Percentiles rank a stretch among this genome's conserved stretches.
Conservation (phyloP, 2,113 vertebrate species). For the Varanus salvator region DNA sequence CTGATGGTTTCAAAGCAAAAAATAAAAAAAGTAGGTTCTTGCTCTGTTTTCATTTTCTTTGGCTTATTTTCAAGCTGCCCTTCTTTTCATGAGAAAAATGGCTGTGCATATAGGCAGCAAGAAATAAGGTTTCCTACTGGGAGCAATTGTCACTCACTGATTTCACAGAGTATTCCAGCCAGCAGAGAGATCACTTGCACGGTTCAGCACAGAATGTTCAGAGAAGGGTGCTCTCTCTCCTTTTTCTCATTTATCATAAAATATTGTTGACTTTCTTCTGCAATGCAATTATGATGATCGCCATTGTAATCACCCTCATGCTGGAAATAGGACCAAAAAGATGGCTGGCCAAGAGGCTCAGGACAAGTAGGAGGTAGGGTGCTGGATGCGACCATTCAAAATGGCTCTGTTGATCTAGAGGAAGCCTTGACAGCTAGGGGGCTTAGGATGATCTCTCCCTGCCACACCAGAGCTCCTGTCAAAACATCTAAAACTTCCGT, state of each 20-base stretch:
- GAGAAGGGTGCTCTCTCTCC: background rate
- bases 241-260: background rate
- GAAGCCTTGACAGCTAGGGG: background rate
- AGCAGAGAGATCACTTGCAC: background rate
- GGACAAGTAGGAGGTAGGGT: background rate
- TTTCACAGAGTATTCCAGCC: slow-evolving; percentile 1
- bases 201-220: background rate
- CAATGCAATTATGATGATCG: background rate
- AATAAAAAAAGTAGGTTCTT: background rate
- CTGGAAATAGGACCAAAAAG: background rate
- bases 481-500: background rate
- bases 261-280: background rate
- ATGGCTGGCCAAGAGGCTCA: background rate
- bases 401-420: background rate
- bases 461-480: background rate
- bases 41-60: background rate
- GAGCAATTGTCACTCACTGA: slow-evolving; percentile 30
- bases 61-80: background rate
- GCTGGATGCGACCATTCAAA: background rate
- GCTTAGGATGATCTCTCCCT: background rate
- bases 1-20: background rate
- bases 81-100: slow-evolving; percentile 18
- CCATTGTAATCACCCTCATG: background rate
- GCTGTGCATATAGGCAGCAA: background rate
- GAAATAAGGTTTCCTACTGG: slow-evolving; percentile 7